These are phyloP conservation scores for Palythoa caribaeorum DNA, from an alignment of 92 coral and sea anemone species.

Conservation along the genomic window DNA sequence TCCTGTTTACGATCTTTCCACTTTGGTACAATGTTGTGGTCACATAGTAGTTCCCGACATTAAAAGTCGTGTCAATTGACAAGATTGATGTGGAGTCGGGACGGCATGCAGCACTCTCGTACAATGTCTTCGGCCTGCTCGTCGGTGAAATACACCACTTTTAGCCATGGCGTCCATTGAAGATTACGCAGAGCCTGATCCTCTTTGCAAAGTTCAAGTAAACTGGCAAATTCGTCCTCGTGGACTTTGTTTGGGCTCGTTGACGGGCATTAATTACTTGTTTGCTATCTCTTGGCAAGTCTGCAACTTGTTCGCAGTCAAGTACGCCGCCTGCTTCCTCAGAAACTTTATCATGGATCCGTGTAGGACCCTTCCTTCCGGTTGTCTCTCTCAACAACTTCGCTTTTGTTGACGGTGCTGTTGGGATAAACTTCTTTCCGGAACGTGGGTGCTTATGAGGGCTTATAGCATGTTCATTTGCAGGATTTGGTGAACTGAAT, in stretches of 20 bases:
- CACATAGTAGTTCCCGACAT: conserved; percentile 60
- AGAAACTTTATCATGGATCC: conserved; percentile 52
- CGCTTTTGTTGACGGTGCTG: conserved; percentile 64
- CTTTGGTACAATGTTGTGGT: conserved; percentile 63
- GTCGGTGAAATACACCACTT: conserved; percentile 55
- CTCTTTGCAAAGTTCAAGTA: conserved; percentile 50
- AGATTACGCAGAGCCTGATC: conserved; percentile 53
- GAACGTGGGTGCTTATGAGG: conserved; percentile 67
- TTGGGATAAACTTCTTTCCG: conserved; percentile 59
- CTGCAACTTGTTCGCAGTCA: conserved; percentile 52
- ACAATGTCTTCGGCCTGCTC: conserved; percentile 46
- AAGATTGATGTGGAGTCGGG: conserved; percentile 48
- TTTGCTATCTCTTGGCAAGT: conserved; percentile 66
- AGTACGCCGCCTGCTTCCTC: conserved; percentile 61
- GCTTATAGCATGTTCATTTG: conserved; percentile 63
- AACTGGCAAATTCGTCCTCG: conserved; percentile 53
- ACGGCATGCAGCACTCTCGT: conserved; percentile 59
- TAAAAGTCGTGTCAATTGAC: conserved; percentile 50
- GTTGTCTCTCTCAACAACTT: conserved; percentile 43
- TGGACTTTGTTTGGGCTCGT: conserved; percentile 24
- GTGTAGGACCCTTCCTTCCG: conserved; percentile 49
- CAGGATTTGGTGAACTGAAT: conserved; percentile 52
- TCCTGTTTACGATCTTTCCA: conserved; percentile 41
- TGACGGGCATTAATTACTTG: conserved; percentile 58
- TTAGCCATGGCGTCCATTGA: conserved; percentile 66